Base-by-base conservation (phyloP, 2,797 vertebrate species). In the Pteronotus mesoamericanus region DNA sequence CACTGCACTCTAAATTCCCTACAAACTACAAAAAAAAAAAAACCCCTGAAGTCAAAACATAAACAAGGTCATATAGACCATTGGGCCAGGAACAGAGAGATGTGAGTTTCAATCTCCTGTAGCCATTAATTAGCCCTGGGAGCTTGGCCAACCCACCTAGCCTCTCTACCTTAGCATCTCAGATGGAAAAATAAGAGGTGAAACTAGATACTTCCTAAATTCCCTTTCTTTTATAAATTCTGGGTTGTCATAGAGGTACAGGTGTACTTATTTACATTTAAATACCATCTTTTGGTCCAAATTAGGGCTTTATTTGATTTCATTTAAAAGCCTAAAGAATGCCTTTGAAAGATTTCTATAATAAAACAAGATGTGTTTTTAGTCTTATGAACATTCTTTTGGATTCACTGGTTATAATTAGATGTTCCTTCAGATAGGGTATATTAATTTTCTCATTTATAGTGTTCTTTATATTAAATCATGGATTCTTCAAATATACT, bases 261-360 rank as follows among this genome's bases (percentile, higher is more conserved):
- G 46, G 10, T 94, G 9, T 83, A 42, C 16, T 55, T 95, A 21
- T 53, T 86, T 86, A 57, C 22, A 57, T 21, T 59, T 80, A 79
- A 68, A 42, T 21, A 59, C n/a, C 18, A 80, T 71, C 2, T 82
- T 95, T 90, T 88, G 42, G 85, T 93, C 21, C 34, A 57, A 86
- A 91, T 86, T 86, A 75, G 22, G 26, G 32, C 32, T 94, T 94
- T 14, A 29, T 59, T 74, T 83, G 6, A 39, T 77, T 94, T 77
- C 14, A 69, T 69, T 85, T 68, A 71, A 89, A 95, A 82, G 51
- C 57, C 19, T 80, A 72, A 18, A 96, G 26, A 46, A 71, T 55
- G 5, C 44, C 9, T 92, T 93, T 75, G 64, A 89, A 96, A 91
- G 6, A 88, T 91, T 91, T 96, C 32, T 92, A 37, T 93, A 74